Conservation (phyloP, 2,888 invertebrate species). For the Lepidochrysops patricia region DNA sequence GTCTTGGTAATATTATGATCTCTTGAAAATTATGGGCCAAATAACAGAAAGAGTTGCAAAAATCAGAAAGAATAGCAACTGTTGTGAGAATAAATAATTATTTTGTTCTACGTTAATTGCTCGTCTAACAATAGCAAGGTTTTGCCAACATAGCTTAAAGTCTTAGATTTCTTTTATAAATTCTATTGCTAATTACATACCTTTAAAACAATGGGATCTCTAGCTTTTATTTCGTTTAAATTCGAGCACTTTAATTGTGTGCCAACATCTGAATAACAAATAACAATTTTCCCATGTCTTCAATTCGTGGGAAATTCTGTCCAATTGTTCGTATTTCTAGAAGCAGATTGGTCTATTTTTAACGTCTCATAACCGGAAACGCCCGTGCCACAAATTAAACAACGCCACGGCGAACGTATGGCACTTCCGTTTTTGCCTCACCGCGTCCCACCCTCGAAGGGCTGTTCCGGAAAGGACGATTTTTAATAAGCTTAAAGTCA, state of each 20-base stretch:
- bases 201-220: conserved; percentile 4
- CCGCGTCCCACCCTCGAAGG: conserved; percentile 58
- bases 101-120: background rate
- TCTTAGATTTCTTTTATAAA: background rate
- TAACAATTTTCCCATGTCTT: conserved; percentile 9
- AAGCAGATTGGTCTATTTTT: conserved; percentile 29
- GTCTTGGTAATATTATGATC: background rate
- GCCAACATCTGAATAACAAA: background rate
- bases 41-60: background rate
- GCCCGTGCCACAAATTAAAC: conserved; percentile 65
- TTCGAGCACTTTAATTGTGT: background rate
- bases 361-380: conserved; percentile 51
- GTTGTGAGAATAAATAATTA: background rate
- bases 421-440: conserved; percentile 67
- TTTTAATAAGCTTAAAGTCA: conserved; percentile 63
- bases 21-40: background rate
- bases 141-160: background rate
- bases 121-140: background rate
- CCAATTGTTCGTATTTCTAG: background rate
- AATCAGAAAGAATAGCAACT: background rate
- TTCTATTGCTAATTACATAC: background rate
- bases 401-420: conserved; percentile 60
- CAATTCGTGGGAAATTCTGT: conserved; percentile 10
- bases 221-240: background rate
- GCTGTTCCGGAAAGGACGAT: conserved; percentile 66